Evolutionary conservation across 2,113 vertebrate species (phyloP), one percentile per base, ranked within the genome.

Genomic region (Python bivittatus): DNA sequence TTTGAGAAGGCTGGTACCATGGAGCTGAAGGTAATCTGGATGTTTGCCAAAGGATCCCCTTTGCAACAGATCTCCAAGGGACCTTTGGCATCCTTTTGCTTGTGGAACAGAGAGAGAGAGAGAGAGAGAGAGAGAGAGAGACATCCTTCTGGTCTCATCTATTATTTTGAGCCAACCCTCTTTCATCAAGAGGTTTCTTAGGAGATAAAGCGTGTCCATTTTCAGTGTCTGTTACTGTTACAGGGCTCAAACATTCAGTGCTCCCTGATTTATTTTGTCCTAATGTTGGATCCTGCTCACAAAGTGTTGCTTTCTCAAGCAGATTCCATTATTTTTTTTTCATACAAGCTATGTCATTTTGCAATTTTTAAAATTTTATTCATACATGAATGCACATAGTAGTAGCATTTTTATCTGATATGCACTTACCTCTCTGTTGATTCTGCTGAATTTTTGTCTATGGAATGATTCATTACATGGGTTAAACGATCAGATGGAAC

Each of bases 11-110:
- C 93, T 95, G 94, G 95, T 96, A 92, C 96, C 95, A 96, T 95
- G 94, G 96, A 96, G 96, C 95, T 95, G 95, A 95, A 95, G 95
- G 94, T 95, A 96, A 96, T 89, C 86, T 97, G 97, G 96, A 96
- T 90, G 53, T 56, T 94, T 96, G 96, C 96, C 96, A 97, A 93
- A 96, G 27, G n/a, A 90, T 95, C 93, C 93, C 93, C 94, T 97
- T 96, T 94, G 93, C 96, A 96, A 91, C 25, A 83, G 95, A 94
- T 92, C 84, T 92, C 94, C 48, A 85, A 95, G 89, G 44, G 95
- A 95, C 93, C 94, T 96, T 94, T 96, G 95, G 95, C 93, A 94
- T 95, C 93, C 96, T 96, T 96, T 93, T 48, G 88, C 94, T 93
- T 86, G 84, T 84, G 94, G 85, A 94, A 93, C 10, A 91, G 93